phyloP scores from a whole-genome alignment of 2,113 vertebrate species.

The Heteronetta atricapilla region DNA sequence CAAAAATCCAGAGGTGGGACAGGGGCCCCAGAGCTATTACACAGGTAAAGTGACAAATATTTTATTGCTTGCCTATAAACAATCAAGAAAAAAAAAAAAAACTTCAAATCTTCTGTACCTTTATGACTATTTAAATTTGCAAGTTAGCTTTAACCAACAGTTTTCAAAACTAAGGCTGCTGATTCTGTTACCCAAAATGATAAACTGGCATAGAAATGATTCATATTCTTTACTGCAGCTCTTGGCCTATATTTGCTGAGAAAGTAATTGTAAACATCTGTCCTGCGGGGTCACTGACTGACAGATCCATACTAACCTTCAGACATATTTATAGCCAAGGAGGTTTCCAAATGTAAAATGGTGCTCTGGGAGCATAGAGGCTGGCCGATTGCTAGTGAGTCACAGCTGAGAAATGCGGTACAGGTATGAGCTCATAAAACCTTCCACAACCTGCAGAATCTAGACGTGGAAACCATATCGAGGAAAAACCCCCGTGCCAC shows the following conservation, averaged over 20 bases:
- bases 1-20: not conserved
- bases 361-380: conserved; percentile 9
- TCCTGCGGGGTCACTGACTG: not conserved
- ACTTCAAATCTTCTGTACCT: not conserved
- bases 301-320: not conserved
- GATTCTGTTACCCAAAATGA: not conserved
- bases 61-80: not conserved
- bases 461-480: not conserved
- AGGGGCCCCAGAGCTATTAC: not conserved
- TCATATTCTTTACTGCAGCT: not conserved
- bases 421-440: conserved; percentile 62
- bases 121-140: not conserved
- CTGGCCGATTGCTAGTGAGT: not conserved
- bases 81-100: not conserved
- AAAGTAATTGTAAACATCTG: conserved; percentile 48
- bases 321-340: conserved; percentile 28
- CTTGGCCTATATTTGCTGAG: not conserved
- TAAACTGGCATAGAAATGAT: not conserved
- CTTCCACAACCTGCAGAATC: not conserved
- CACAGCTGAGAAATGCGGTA: conserved; percentile 44
- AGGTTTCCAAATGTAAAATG: conserved; percentile 19
- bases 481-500: conserved; percentile 6
- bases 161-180: not conserved
- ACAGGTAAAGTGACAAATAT: not conserved
- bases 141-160: not conserved